These are phyloP conservation scores for Callimico goeldii DNA, from an alignment of 2,797 vertebrate genomes.

Conservation along the genomic window DNA sequence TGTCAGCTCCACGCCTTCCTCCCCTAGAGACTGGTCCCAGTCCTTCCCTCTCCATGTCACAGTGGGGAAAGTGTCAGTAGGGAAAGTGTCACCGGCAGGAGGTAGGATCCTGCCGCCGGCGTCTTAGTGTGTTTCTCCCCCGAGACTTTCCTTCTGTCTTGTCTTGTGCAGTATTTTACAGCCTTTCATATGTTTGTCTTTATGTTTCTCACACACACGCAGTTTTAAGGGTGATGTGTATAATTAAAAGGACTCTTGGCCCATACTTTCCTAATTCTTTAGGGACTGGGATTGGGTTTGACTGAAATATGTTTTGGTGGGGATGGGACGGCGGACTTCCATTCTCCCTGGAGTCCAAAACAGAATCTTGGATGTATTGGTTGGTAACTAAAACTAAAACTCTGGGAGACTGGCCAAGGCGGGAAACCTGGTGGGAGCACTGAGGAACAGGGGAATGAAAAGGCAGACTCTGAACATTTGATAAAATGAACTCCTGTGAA, in stretches of 20 bases:
- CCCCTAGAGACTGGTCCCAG: background rate
- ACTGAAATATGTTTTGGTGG: background rate
- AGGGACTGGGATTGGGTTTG: background rate
- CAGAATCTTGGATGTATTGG: background rate
- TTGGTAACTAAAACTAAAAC: background rate
- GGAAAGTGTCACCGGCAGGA: background rate
- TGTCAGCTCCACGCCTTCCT: background rate
- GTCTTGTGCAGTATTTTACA: background rate
- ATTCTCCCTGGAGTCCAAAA: background rate
- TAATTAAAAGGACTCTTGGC: background rate
- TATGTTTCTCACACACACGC: too few species aligned
- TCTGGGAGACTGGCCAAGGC: background rate
- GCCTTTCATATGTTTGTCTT: background rate
- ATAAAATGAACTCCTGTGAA: conserved; percentile 53
- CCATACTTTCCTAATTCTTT: background rate
- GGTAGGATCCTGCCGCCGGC: background rate
- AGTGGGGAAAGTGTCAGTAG: background rate
- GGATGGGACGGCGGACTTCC: background rate
- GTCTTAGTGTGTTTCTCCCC: background rate
- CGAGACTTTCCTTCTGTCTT: background rate
- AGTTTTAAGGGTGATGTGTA: background rate
- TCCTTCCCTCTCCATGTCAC: background rate
- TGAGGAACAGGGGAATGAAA: background rate
- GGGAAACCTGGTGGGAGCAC: background rate
- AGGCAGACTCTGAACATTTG: background rate